Evolutionary conservation across 2,797 vertebrate species (phyloP).

Genomic region (Cyclopterus lumpus): DNA sequence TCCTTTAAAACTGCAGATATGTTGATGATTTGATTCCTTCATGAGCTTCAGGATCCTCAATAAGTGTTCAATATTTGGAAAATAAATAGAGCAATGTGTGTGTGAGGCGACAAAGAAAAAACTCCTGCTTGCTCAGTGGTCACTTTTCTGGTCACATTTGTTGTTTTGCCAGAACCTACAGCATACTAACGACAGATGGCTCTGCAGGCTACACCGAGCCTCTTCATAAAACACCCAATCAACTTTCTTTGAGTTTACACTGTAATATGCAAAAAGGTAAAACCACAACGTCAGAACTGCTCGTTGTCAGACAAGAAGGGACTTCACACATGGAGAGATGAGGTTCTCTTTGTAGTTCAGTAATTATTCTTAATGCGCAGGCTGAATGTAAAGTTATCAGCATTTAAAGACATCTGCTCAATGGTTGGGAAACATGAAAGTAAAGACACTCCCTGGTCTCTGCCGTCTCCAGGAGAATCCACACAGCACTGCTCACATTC

Average conservation of each 20-base stretch:
- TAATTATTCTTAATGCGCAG: neutral
- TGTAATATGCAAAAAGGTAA: neutral
- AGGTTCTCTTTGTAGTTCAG: neutral
- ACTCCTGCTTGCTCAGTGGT: slow-evolving; percentile 23
- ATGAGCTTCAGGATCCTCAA: neutral
- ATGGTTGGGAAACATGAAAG: neutral
- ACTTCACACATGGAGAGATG: neutral
- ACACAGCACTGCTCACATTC: neutral
- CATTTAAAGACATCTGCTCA: neutral
- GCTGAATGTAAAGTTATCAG: neutral
- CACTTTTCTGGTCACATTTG: slow-evolving; percentile 41
- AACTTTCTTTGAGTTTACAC: neutral
- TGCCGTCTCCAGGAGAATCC: neutral
- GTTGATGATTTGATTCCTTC: slow-evolving; percentile 4
- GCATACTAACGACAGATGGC: slow-evolving; percentile 17
- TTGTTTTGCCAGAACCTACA: slow-evolving; percentile 31
- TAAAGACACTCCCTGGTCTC: neutral
- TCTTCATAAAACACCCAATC: slow-evolving; percentile 17
- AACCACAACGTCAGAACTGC: neutral
- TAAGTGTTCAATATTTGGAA: slow-evolving; percentile 20
- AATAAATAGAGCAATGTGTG: neutral
- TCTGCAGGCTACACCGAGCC: slow-evolving; percentile 2
- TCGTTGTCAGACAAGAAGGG: neutral
- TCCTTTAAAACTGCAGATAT: slow-evolving; percentile 3
- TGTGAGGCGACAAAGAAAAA: slow-evolving; percentile 15